Base-by-base conservation (phyloP, 30 jellyfish, hydroid and myxozoan species). In the Phacellophora camtschatica region DNA sequence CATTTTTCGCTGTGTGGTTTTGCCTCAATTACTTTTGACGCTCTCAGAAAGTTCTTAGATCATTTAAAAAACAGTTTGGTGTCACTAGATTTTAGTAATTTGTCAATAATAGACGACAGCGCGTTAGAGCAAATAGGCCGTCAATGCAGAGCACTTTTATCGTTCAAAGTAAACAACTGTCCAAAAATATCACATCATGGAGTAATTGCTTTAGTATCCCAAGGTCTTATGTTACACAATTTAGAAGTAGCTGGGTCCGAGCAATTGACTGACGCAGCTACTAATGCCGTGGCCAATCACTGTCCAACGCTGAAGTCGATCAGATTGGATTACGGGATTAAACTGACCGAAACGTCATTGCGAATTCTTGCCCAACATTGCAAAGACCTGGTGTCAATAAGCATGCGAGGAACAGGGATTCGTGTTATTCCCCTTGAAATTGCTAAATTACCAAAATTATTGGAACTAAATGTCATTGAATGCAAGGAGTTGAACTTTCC, bases 1-100 rank as follows among this genome's bases (percentile, higher is more conserved):
- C 98, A 92, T 58, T 86, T 92, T 76, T 85, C 97, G 19, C 49
- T 92, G 29, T 92, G 97, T 51, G 98, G 98, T 4, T 92, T 92
- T 53, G 51, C 84, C 8, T 67, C 74, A 56, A 78, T 92, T 33
- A 85, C 98, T 10, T 74, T 64, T 45, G 96, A 85, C 64, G 96
- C 96, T 0, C 51, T 92, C 59, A 75, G 87, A 70, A 92, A 92
- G 16, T 81, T 92, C 65, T 49, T 92, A 37, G 84, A 88, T 23
- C 80, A 92, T 76, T 80, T 92, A 46, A 81, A 74, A 42, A 59
- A 56, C 69, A 77, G 96, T 41, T 39, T 92, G 42, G 82, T 50
- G 13, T 92, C 98, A 24, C 61, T 92, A 4, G 97, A 92, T 61
- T 80, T 92, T 68, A 92, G 98, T 65, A 54, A 72, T 15, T 57